A percentile compares a stretch with the other conserved stretches of the same genome.
phyloP scores from a whole-genome alignment of 64 coral and sea anemone genomes.

The Orbicella faveolata region DNA sequence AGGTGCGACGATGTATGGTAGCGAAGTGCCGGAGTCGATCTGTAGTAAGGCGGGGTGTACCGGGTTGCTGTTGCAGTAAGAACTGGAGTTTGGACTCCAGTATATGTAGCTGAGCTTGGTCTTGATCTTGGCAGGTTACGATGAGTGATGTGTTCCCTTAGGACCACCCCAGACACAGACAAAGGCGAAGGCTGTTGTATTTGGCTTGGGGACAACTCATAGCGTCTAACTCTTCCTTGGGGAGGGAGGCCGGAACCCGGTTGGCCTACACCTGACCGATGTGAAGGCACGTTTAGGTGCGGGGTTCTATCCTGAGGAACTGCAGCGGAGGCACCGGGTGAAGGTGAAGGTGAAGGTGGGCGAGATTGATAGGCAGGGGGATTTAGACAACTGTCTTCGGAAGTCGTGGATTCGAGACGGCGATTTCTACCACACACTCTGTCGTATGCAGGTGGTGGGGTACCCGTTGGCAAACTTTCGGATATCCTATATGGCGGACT shows the following conservation, averaged over 20 bases:
- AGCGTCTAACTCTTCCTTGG: neutral
- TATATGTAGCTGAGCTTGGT: neutral
- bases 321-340: neutral
- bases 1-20: neutral
- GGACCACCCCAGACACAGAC: neutral
- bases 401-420: slow-evolving; percentile 4
- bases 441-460: slow-evolving; percentile 38
- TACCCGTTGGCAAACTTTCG: slow-evolving; percentile 34
- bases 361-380: slow-evolving; percentile 34
- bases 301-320: neutral
- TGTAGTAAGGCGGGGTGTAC: neutral
- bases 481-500: neutral
- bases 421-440: slow-evolving; percentile 16
- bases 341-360: slow-evolving; percentile 9
- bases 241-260: neutral
- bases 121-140: neutral
- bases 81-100: neutral
- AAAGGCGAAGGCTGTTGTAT: neutral
- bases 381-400: slow-evolving; percentile 10
- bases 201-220: neutral
- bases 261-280: neutral
- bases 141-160: neutral
- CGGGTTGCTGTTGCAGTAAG: neutral
- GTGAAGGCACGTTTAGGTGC: neutral
- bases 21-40: neutral